Evolutionary conservation across 2,113 vertebrate genomes (phyloP), one percentile per base, ranked within the genome.

Genomic region (Gobio gobio): DNA sequence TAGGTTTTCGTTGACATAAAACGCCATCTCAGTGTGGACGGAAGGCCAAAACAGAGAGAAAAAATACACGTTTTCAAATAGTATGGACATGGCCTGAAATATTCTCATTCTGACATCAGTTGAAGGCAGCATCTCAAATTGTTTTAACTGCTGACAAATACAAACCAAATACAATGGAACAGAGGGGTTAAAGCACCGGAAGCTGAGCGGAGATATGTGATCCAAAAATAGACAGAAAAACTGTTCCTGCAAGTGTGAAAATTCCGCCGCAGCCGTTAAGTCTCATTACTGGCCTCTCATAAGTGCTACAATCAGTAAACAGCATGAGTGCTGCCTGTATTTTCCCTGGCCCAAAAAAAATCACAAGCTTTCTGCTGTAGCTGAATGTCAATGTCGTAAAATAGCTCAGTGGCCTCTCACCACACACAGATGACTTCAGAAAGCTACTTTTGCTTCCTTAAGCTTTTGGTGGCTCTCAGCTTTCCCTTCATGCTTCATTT

Each of bases 291-390:
- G 49, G 47, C 26, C 73, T 40, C 66, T 8, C 63, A 73, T 47
- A n/a, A 73, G 43, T 73, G 40, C 22, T 54, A 20, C 26, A 77
- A 56, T 77, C 74, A 77, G 74, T 36, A 77, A 77, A 56, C 74
- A 77, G 49, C 26, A 77, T 36, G 49, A 56, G 9, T 56, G 49
- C 26, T 56, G 54, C 29, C 26, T 76, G 16, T 54, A 54, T 33
- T 76, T 29, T 76, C 8, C 16, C 14, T 76, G 3, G 45, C 45
- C 45, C 29, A 54, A 51, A 24, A 29, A 29, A 33, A 56, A 54
- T 29, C 49, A 20, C 49, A 54, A 7, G 26, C 16, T 33, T 54
- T 70, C 26, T 54, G 24, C 49, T 36, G 16, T 76, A 56, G 26
- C 74, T 70, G 49, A 76, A 56, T 76, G 45, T 10, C 24, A 29